Percentiles rank a stretch among this genome's conserved stretches.
Evolutionary conservation across 2,113 vertebrate genomes (phyloP).

Genomic region (Meles meles): DNA sequence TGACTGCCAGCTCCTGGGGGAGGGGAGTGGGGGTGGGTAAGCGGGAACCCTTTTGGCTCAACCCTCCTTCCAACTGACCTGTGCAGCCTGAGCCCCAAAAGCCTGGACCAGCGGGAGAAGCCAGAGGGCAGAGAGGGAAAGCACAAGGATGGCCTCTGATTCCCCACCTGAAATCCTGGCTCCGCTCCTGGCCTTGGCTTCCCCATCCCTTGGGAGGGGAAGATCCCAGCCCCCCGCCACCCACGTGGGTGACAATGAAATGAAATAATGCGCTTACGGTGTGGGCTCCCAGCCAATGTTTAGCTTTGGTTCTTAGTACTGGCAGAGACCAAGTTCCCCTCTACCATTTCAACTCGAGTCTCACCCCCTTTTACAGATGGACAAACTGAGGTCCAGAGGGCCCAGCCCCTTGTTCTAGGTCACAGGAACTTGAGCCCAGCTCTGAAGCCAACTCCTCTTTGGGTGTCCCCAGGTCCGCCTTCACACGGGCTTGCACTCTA

Average conservation of each 20-base stretch:
- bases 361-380: not conserved
- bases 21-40: not conserved
- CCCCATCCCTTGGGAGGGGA: not conserved
- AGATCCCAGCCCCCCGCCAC: not conserved
- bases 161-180: not conserved
- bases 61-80: not conserved
- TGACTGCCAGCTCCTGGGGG: not conserved
- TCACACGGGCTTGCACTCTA: not conserved
- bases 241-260: not conserved
- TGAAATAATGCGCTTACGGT: fast-evolving
- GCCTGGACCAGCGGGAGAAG: not conserved
- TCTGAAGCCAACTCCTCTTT: not conserved
- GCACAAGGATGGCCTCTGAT: not conserved
- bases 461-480: not conserved
- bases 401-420: not conserved
- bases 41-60: not conserved
- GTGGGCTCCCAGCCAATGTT: fast-evolving
- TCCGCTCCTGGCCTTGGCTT: not conserved
- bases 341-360: not conserved
- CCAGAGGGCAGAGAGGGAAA: fast-evolving
- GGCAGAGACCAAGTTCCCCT: no score
- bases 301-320: not conserved
- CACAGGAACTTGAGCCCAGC: not conserved
- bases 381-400: not conserved
- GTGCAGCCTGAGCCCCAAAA: no score